A percentile compares a stretch with the other conserved stretches of the same genome.
Evolutionary conservation across 2,797 vertebrate genomes (phyloP).

Genomic region (Phataginus tetradactyla): DNA sequence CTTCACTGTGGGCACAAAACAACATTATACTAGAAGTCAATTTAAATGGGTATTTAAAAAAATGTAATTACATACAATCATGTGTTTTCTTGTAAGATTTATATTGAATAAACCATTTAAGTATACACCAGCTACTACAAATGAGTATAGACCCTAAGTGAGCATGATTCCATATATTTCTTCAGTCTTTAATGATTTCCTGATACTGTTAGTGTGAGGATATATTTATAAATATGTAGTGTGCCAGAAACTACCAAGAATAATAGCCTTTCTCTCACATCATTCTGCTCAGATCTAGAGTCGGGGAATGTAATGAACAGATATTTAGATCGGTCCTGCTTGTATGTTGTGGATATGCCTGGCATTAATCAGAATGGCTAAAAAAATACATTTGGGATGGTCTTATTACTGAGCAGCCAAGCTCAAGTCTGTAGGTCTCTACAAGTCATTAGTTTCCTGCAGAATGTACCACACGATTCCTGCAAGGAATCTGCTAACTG

Average conservation of each 20-base stretch:
- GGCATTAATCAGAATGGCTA: not conserved
- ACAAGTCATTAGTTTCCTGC: not conserved
- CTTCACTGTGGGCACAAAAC: not conserved
- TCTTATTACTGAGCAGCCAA: constrained; percentile 39
- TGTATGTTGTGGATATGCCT: not conserved
- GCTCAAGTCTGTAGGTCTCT: not conserved
- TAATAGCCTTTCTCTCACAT: not conserved
- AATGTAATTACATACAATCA: not conserved
- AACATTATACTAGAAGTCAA: not conserved
- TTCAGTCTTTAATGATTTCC: not conserved
- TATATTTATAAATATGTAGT: not conserved
- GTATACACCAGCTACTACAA: not conserved
- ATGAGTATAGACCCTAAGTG: not conserved
- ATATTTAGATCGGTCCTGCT: not conserved
- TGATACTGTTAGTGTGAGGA: not conserved
- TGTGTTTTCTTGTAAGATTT: not conserved
- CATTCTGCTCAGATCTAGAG: not conserved
- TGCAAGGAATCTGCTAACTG: not conserved
- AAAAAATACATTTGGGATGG: constrained; percentile 17
- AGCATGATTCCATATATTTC: not conserved
- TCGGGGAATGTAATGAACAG: not conserved
- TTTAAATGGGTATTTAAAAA: not conserved
- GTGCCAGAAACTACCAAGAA: not conserved
- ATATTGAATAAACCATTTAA: constrained; percentile 14
- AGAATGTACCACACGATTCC: not conserved